These are phyloP conservation scores for Cabera pusaria DNA, from an alignment of 2,888 invertebrate species.

Conservation along the genomic window DNA sequence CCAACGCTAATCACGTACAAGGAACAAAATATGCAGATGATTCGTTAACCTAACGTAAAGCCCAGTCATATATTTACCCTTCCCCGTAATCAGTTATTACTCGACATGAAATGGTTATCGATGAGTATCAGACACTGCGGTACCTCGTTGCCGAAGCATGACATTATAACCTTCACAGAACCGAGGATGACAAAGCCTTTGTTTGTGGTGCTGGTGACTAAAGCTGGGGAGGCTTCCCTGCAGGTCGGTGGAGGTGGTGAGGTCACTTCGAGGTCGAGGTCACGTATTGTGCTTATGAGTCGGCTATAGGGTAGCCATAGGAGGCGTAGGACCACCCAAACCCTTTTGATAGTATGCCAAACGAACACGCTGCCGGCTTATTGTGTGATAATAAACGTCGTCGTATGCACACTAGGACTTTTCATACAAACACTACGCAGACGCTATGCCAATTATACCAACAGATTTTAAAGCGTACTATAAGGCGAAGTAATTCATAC, in stretches of 20 bases:
- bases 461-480: no score
- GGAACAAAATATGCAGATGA: no score
- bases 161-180: slow-evolving; percentile 52
- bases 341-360: slow-evolving; percentile 33
- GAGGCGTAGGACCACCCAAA: slow-evolving; percentile 24
- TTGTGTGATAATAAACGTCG: slow-evolving; percentile 12
- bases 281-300: slow-evolving; percentile 39
- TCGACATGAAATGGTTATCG: slow-evolving; percentile 18
- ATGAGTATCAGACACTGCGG: slow-evolving; percentile 20
- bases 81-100: slow-evolving; percentile 26
- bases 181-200: slow-evolving; percentile 71
- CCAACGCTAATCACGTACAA: no score
- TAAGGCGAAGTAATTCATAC: no score
- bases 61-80: no score
- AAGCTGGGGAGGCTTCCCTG: slow-evolving; percentile 53
- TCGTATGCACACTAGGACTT: no score
- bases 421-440: no score
- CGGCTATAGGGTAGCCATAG: slow-evolving; percentile 38
- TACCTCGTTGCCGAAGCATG: slow-evolving; percentile 30
- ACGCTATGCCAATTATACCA: no score
- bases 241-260: slow-evolving; percentile 42
- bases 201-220: slow-evolving; percentile 66
- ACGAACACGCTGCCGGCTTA: slow-evolving; percentile 13
- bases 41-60: no score
- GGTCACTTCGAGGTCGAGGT: slow-evolving; percentile 50